A percentile compares a stretch with the other conserved stretches of the same genome.
Evolutionary conservation across 1,140 invertebrate genomes (phyloP).

Genomic region (Theocolax elegans): DNA sequence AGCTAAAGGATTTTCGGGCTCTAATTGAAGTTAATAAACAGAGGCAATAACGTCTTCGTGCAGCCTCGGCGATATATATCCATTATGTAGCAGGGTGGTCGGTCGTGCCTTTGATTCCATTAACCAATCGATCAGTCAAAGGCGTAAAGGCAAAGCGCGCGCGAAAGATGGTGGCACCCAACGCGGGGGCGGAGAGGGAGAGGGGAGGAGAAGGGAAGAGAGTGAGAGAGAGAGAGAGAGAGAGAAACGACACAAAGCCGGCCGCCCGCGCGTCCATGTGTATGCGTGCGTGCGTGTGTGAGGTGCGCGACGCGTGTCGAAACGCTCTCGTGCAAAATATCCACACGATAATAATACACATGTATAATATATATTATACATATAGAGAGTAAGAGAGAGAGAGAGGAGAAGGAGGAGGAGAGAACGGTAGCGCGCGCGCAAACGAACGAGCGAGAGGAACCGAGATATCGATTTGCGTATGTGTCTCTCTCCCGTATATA

Average conservation of each 20-base stretch:
- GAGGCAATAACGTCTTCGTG: conserved; percentile 5
- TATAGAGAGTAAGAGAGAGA: neutral
- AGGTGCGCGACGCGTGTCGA: conserved; percentile 11
- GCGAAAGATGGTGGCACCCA: neutral
- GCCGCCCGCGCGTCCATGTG: too few species aligned
- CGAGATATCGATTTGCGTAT: conserved; percentile 52
- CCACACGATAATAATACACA: conserved; percentile 19
- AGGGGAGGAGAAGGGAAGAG: neutral
- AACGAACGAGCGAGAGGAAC: neutral
- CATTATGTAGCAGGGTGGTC: conserved; percentile 31
- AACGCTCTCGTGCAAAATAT: conserved; percentile 24
- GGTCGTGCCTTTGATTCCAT: conserved; percentile 39
- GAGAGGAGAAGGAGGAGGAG: neutral
- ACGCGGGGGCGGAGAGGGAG: neutral
- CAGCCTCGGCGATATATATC: neutral
- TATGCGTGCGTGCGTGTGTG: neutral
- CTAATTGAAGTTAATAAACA: conserved; percentile 36
- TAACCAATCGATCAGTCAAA: conserved; percentile 45
- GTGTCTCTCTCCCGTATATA: neutral
- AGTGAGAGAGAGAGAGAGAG: neutral
- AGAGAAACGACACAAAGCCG: neutral
- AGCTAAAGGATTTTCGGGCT: neutral
- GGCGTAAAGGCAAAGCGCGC: conserved; percentile 13
- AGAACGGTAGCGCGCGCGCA: neutral
- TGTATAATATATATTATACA: neutral